A percentile compares a stretch with the other conserved stretches of the same genome.
phyloP scores from a whole-genome alignment of 2,797 vertebrate species.

The Anguilla marmorata region DNA sequence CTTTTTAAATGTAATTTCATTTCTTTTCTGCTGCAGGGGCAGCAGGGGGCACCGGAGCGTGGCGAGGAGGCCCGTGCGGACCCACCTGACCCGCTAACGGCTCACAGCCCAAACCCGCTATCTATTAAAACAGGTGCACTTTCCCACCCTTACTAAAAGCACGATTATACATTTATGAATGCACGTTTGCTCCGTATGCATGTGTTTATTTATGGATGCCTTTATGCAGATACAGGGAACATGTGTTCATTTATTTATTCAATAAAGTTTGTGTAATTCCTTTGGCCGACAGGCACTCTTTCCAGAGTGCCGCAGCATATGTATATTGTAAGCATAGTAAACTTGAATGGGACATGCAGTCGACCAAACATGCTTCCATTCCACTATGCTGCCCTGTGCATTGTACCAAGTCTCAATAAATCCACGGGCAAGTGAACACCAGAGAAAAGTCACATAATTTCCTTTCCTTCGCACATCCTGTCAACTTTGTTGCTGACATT shows the following conservation, averaged over 20 bases:
- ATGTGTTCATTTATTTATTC: conserved; percentile 25
- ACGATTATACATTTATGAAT: conserved; percentile 11
- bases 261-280: conserved; percentile 15
- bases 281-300: background rate
- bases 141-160: background rate
- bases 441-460: background rate
- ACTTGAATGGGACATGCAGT: background rate
- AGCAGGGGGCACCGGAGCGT: conserved; percentile 10
- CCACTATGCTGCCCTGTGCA: background rate
- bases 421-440: background rate
- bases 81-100: background rate
- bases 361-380: background rate
- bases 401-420: background rate
- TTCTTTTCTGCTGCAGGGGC: conserved; percentile 6
- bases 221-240: conserved; percentile 12
- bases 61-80: background rate
- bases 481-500: background rate
- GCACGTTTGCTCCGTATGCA: background rate
- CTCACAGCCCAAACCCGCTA: background rate
- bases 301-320: background rate
- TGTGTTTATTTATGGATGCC: conserved; percentile 13
- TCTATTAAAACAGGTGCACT: conserved; percentile 16
- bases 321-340: background rate
- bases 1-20: conserved; percentile 21
- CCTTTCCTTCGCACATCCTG: background rate